These are phyloP conservation scores for Drosophila stalkeri DNA, from an alignment of 2,888 invertebrate species.

Conservation along the genomic window DNA sequence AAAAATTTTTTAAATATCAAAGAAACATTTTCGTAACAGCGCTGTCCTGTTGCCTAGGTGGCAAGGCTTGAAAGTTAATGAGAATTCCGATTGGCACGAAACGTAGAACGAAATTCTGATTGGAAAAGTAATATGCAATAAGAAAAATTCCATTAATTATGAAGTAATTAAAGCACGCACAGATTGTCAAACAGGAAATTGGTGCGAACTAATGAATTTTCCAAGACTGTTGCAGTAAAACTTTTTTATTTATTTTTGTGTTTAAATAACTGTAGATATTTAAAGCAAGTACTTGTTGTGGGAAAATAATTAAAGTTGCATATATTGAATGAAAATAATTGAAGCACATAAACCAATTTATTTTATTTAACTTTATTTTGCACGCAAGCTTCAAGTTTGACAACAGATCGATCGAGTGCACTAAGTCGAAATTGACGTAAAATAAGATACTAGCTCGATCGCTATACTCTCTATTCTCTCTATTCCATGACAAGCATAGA, in stretches of 20 bases:
- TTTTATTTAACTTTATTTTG: background rate
- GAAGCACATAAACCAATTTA: background rate
- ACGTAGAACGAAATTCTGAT: background rate
- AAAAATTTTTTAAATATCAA: background rate
- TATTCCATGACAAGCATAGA: no score
- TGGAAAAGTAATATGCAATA: conserved; percentile 1
- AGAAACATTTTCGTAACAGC: background rate
- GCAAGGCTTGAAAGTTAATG: conserved; percentile 1
- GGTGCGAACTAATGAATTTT: background rate
- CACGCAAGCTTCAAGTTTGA: background rate
- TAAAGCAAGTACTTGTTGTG: no score
- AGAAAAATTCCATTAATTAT: background rate
- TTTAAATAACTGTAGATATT: no score
- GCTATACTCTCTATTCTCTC: no score
- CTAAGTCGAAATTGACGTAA: no score
- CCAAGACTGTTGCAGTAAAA: background rate
- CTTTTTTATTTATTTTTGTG: background rate
- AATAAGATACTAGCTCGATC: no score
- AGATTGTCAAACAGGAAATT: background rate
- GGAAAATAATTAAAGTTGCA: background rate
- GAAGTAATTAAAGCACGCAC: background rate
- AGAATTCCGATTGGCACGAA: background rate
- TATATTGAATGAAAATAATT: no score
- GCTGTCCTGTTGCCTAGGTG: background rate
- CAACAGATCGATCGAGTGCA: background rate